A percentile compares a stretch with the other conserved stretches of the same genome.
phyloP scores from a whole-genome alignment of 2,888 invertebrate species.

The Apodemia zela region DNA sequence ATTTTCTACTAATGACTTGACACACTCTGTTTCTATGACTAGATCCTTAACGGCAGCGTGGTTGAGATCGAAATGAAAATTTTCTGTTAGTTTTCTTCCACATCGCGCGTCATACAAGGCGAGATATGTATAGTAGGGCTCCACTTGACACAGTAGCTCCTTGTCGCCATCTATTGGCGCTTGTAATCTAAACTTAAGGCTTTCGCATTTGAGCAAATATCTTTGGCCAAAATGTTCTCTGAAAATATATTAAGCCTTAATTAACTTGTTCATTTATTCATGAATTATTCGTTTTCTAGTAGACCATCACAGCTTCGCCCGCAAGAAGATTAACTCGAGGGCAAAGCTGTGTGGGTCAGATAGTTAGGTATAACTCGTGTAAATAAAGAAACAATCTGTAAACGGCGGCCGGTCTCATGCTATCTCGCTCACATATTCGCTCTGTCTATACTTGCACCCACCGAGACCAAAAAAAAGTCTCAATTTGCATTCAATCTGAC shows the following conservation, averaged over 20 bases:
- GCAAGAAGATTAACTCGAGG: too few species aligned
- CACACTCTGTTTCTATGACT: conserved; percentile 71
- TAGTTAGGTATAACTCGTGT: too few species aligned
- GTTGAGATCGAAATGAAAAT: conserved; percentile 94
- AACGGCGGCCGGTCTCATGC: too few species aligned
- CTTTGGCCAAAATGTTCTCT: conserved; percentile 93
- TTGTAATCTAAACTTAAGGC: conserved; percentile 91
- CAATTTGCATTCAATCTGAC: too few species aligned
- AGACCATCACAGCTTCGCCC: too few species aligned
- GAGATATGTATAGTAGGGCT: conserved; percentile 95
- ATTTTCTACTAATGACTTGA: conserved; percentile 72
- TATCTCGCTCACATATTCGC: too few species aligned
- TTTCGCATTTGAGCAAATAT: conserved; percentile 90
- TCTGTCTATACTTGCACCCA: too few species aligned
- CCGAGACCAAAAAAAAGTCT: too few species aligned
- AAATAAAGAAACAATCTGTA: too few species aligned
- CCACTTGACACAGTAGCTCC: conserved; percentile 90
- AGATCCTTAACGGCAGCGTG: conserved; percentile 83
- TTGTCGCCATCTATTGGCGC: conserved; percentile 88
- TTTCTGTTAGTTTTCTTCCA: conserved; percentile 94
- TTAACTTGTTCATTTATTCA: background rate
- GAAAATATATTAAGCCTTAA: conserved; percentile 41
- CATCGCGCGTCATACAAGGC: conserved; percentile 94
- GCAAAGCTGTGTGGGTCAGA: too few species aligned
- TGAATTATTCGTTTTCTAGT: too few species aligned